A percentile compares a stretch with the other conserved stretches of the same genome.
phyloP scores from a whole-genome alignment of 2,797 vertebrate genomes.

The Sciaenops ocellatus region DNA sequence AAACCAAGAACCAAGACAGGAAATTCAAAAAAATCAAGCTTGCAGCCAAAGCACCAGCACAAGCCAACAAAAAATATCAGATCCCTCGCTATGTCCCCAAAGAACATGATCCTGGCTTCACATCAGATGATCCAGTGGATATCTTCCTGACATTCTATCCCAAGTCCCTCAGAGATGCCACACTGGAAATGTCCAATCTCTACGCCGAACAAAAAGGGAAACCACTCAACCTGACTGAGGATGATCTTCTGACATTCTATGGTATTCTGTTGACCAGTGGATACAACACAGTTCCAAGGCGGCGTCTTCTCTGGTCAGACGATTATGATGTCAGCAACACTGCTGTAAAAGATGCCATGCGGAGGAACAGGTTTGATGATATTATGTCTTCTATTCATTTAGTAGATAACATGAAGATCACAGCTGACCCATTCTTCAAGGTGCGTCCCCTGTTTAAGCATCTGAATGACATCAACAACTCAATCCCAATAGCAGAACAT shows the following conservation, averaged over 20 bases:
- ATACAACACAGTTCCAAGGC: not conserved
- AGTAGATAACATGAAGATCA: too few species aligned
- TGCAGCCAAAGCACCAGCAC: slow-evolving; percentile 7
- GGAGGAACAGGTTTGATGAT: too few species aligned
- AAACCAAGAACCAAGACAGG: slow-evolving; percentile 18
- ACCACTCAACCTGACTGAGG: not conserved
- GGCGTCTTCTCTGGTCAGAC: too few species aligned
- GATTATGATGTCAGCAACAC: too few species aligned
- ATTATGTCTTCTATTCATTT: too few species aligned
- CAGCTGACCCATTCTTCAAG: too few species aligned
- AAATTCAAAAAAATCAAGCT: slow-evolving; percentile 16
- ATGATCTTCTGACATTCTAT: slow-evolving; percentile 10
- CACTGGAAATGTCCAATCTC: slow-evolving; percentile 8
- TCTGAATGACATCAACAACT: too few species aligned
- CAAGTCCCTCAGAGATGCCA: slow-evolving; percentile 14
- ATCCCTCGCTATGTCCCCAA: not conserved
- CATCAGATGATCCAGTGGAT: slow-evolving; percentile 14
- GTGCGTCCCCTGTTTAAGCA: too few species aligned
- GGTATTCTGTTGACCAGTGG: not conserved
- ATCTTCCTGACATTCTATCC: slow-evolving; percentile 19
- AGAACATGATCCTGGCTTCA: slow-evolving; percentile 1
- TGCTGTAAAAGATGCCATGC: too few species aligned
- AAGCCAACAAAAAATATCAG: slow-evolving; percentile 11
- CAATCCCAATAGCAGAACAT: too few species aligned
- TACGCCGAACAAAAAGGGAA: slow-evolving; percentile 12